Evolutionary conservation across 1,140 invertebrate genomes (phyloP).

Genomic region (Aphelinus certus): DNA sequence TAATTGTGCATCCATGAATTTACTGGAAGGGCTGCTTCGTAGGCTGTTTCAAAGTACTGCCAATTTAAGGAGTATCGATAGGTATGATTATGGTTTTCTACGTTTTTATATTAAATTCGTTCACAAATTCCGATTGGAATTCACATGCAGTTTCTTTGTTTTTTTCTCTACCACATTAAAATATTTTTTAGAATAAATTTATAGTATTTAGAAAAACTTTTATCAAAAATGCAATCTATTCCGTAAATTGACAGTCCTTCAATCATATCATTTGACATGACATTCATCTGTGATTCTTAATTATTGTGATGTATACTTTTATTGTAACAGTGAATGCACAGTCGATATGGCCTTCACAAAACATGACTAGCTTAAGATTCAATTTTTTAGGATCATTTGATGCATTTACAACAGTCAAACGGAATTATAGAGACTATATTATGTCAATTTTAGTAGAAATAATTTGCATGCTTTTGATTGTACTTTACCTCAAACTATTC

Average conservation of each 20-base stretch:
- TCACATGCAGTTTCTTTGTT: not conserved
- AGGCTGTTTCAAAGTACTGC: constrained; percentile 21
- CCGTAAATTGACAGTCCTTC: constrained; percentile 23
- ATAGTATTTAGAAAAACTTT: constrained; percentile 6
- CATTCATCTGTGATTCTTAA: not conserved
- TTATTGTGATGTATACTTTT: not conserved
- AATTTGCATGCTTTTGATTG: no score
- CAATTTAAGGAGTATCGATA: constrained; percentile 14
- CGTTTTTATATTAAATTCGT: constrained; percentile 7
- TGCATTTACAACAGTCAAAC: not conserved
- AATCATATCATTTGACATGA: not conserved
- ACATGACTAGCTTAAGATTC: constrained; percentile 5
- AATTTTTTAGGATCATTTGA: constrained; percentile 9
- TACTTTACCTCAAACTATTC: no score
- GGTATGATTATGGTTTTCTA: not conserved
- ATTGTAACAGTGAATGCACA: not conserved
- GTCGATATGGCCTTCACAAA: not conserved
- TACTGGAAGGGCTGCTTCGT: not conserved
- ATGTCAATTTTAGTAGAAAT: no score
- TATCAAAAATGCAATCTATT: constrained; percentile 20
- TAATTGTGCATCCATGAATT: constrained; percentile 7
- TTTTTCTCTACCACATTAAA: constrained; percentile 7
- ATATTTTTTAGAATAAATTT: not conserved
- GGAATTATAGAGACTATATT: no score
- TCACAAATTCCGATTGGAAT: constrained; percentile 6